These are phyloP conservation scores for Mesochorus sp. DNA, from an alignment of 2,888 invertebrate genomes.

Conservation along the genomic window DNA sequence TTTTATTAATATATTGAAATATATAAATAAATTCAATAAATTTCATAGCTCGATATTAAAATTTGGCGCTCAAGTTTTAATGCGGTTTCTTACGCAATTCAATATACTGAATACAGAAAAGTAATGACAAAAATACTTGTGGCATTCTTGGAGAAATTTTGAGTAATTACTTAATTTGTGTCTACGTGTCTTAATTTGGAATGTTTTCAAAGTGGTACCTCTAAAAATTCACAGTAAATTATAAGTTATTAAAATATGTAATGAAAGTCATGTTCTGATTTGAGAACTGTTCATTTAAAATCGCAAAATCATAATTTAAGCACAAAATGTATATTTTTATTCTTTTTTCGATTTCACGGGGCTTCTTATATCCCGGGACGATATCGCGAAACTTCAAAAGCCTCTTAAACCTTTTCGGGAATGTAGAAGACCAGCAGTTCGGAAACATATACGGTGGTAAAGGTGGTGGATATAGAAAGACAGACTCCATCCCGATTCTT, in stretches of 20 bases:
- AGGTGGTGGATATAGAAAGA: conserved; percentile 42
- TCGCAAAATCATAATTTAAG: conserved; percentile 36
- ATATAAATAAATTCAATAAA: too few species aligned
- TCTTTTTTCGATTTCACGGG: conserved; percentile 50
- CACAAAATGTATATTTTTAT: conserved; percentile 56
- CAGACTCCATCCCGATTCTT: conserved; percentile 63
- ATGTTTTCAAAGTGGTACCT: neutral
- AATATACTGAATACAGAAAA: too few species aligned
- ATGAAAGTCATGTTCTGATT: neutral
- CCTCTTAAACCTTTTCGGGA: conserved; percentile 58
- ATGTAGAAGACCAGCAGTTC: conserved; percentile 8
- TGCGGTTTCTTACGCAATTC: too few species aligned
- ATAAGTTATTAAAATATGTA: neutral
- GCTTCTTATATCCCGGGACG: conserved; percentile 56
- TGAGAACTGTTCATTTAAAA: neutral
- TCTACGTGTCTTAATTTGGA: neutral
- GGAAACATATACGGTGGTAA: neutral
- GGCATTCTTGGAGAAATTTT: too few species aligned
- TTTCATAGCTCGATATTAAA: too few species aligned
- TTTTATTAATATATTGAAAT: too few species aligned
- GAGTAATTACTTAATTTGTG: too few species aligned
- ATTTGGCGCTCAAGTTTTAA: too few species aligned
- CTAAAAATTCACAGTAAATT: too few species aligned
- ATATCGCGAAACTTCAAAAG: conserved; percentile 69
- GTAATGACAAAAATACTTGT: too few species aligned